Conservation (phyloP, 1,140 invertebrate genomes). For the Drosophila pseudoananassae region DNA sequence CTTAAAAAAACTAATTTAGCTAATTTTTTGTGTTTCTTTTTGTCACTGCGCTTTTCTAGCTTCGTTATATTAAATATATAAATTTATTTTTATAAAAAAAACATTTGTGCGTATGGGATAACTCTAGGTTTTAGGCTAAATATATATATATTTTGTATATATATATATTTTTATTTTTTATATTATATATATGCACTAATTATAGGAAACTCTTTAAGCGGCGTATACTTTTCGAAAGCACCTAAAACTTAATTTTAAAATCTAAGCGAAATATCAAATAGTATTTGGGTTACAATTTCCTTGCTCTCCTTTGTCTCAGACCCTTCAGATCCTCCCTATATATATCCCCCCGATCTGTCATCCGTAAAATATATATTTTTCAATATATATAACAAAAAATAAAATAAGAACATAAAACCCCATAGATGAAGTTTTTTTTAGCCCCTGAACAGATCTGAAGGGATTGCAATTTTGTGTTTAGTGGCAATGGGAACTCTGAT, state of each 20-base stretch:
- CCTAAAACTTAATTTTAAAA: slow-evolving; percentile 73
- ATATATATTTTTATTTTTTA: not conserved
- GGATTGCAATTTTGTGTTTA: not conserved
- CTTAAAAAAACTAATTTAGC: slow-evolving; percentile 43
- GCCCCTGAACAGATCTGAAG: slow-evolving; percentile 7
- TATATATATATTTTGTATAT: not conserved
- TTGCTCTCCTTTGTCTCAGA: slow-evolving; percentile 20
- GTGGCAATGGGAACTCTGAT: not conserved
- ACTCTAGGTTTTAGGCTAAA: slow-evolving; percentile 28
- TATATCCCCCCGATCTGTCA: not conserved
- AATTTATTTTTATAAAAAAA: slow-evolving; percentile 12
- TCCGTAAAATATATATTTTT: slow-evolving; percentile 10
- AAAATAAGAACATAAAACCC: slow-evolving; percentile 23
- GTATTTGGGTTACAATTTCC: slow-evolving; percentile 80
- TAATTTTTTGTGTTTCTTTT: slow-evolving; percentile 53
- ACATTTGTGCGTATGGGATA: slow-evolving; percentile 40
- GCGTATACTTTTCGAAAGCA: slow-evolving; percentile 82
- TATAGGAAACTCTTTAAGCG: slow-evolving; percentile 80
- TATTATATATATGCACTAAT: slow-evolving; percentile 46
- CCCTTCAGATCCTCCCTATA: not conserved
- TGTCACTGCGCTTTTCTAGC: slow-evolving; percentile 46
- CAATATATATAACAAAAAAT: slow-evolving; percentile 19
- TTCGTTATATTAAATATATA: slow-evolving; percentile 26
- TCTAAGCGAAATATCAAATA: slow-evolving; percentile 79
- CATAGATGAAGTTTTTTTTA: slow-evolving; percentile 5